Conservation (phyloP, 2,797 vertebrate genomes). For the Cephalopachus bancanus region DNA sequence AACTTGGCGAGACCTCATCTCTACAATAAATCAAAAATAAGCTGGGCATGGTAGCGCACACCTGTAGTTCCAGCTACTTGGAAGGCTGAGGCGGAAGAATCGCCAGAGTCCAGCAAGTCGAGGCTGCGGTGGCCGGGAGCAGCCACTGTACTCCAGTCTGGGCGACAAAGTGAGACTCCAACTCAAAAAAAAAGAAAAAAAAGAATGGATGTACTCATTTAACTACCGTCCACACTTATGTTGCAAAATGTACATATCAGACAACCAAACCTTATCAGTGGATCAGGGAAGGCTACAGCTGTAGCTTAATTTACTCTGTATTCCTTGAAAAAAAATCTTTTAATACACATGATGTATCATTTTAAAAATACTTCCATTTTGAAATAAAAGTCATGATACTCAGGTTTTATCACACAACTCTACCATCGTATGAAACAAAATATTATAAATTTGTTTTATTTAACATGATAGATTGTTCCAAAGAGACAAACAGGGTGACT, state of each 20-base stretch:
- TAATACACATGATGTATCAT: not conserved
- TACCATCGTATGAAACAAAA: not conserved
- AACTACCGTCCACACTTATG: too few relatives aligned
- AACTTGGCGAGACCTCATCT: too few relatives aligned
- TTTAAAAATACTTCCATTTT: not conserved
- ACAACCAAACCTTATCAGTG: not conserved
- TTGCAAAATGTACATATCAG: not conserved
- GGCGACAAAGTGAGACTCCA: too few relatives aligned
- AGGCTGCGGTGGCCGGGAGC: too few relatives aligned
- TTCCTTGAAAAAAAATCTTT: not conserved
- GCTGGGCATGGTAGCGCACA: too few relatives aligned
- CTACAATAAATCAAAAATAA: too few relatives aligned
- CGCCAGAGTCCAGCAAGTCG: too few relatives aligned
- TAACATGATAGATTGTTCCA: rapidly evolving
- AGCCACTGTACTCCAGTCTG: too few relatives aligned
- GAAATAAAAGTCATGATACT: not conserved
- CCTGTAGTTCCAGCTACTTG: too few relatives aligned
- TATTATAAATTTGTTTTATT: not conserved
- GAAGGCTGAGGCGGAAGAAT: too few relatives aligned
- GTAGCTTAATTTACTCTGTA: not conserved
- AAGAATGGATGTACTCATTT: not conserved
- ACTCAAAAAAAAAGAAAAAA: too few relatives aligned
- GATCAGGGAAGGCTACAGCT: too few relatives aligned
- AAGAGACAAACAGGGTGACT: not conserved
- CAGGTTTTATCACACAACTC: not conserved